Evolutionary conservation across 2,113 vertebrate species (phyloP).

Genomic region (Mesembrinibis cayennensis): DNA sequence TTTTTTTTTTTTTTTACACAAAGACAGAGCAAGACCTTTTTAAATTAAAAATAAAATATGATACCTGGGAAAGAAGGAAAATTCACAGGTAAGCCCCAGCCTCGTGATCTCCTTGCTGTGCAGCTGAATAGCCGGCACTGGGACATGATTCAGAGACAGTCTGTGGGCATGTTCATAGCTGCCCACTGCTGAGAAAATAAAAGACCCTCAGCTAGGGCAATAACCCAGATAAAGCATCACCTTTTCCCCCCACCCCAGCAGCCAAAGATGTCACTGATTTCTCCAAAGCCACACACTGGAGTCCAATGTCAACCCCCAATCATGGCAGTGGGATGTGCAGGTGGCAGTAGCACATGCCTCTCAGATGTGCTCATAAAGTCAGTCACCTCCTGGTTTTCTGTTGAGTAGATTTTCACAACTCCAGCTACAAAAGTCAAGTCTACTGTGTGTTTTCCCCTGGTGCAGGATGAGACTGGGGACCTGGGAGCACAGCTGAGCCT

Average conservation of each 20-base stretch:
- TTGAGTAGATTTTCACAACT: not conserved
- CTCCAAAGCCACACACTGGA: not conserved
- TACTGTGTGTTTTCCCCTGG: not conserved
- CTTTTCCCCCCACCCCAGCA: not conserved
- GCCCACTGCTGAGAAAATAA: constrained; percentile 9
- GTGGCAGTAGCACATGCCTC: not conserved
- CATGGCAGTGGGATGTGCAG: not conserved
- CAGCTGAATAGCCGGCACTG: not conserved
- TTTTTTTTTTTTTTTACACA: not conserved
- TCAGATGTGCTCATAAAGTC: not conserved
- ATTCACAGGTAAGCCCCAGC: not conserved
- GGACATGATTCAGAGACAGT: not conserved
- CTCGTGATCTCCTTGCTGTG: not conserved
- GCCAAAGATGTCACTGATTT: not conserved
- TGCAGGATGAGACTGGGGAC: not conserved
- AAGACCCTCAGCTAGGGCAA: not conserved
- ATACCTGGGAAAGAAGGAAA: not conserved
- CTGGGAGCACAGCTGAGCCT: not conserved
- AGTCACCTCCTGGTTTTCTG: not conserved
- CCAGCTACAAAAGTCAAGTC: not conserved
- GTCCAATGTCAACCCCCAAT: not conserved
- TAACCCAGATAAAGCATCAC: not conserved
- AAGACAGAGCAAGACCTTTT: not conserved
- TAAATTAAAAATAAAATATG: not conserved
- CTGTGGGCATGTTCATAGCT: not conserved